A percentile compares a stretch with the other conserved stretches of the same genome.
These are phyloP conservation scores for Meiosimyza decipiens DNA, from an alignment of 2,888 invertebrate genomes.

Conservation along the genomic window DNA sequence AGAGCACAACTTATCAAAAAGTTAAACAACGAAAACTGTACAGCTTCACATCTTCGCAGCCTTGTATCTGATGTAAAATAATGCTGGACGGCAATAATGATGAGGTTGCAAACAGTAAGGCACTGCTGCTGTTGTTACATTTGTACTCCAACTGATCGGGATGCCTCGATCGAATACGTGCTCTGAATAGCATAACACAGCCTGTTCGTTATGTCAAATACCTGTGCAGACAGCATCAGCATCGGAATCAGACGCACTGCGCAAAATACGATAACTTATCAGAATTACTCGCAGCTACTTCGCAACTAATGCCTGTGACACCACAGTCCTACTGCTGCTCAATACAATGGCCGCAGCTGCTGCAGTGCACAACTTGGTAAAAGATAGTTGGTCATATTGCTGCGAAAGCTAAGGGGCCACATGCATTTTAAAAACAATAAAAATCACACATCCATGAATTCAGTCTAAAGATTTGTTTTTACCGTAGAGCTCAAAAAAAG, in stretches of 20 bases:
- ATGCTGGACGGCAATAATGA: conserved; percentile 42
- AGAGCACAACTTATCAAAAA: conserved; percentile 23
- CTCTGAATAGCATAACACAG: conserved; percentile 53
- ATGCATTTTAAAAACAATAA: too few relatives aligned
- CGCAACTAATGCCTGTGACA: conserved; percentile 39
- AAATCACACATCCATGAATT: too few relatives aligned
- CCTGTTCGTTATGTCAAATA: conserved; percentile 36
- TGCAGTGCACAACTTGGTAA: background rate
- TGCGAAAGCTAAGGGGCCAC: too few relatives aligned
- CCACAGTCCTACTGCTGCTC: conserved; percentile 26
- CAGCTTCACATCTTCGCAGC: background rate
- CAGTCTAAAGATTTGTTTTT: too few relatives aligned
- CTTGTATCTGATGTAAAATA: conserved; percentile 36
- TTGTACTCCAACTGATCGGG: conserved; percentile 56
- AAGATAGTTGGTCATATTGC: too few relatives aligned
- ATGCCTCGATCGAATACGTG: conserved; percentile 59
- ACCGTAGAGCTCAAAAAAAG: too few relatives aligned
- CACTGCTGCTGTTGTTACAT: conserved; percentile 13
- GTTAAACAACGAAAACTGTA: conserved; percentile 7
- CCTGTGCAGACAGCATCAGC: conserved; percentile 38
- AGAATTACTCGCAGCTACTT: conserved; percentile 32
- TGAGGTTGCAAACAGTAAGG: conserved; percentile 36
- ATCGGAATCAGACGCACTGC: conserved; percentile 20
- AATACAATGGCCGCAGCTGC: conserved; percentile 6
- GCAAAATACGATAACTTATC: conserved; percentile 40